Evolutionary conservation across 1,140 invertebrate genomes (phyloP), one percentile per base, ranked within the genome.

Genomic region (Charaxes varanes): DNA sequence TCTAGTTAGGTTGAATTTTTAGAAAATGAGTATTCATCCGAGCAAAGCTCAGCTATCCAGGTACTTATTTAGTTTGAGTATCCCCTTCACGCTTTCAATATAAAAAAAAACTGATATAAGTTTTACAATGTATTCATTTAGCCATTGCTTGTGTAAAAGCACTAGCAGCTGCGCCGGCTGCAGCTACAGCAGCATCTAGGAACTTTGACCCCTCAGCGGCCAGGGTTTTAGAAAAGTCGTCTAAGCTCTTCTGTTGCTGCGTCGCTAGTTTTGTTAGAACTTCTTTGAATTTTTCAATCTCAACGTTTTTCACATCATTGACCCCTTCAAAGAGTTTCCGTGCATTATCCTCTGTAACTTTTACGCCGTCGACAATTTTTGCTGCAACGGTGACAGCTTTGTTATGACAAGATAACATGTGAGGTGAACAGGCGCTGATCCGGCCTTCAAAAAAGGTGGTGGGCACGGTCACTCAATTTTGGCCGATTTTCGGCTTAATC

Each of bases 271-370:
- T 63, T 0, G 17, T 31, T 2, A 76, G 6, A 0, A 49, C 59
- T 7, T 60, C 53, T 31, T 69, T 49, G 15, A 74, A 74, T 11
- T 71, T 65, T 1, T 44, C 49, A 0, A 65, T 26, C 4, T 62
- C 55, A 0, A 74, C 49, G 6, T 52, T 51, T 1, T 50, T 40
- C 0, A 48, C 34, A 15, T 65, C 49, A 1, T 40, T 26, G 0
- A 54, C 55, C 2, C 62, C 57, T 2, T 45, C 32, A 38, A 74
- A 69, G 6, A 69, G 32, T 3, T 49, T 40, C 0, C 57, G 50
- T 0, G 52, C 61, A 22, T 64, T 64, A 0, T 52, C 49, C 19
- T 74, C 62, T 0, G 49, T 34, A 6, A 53, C 56, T 41, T 71
- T 59, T 0, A 44, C 24, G 2, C 36, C 22, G 10, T 67, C 65